Evolutionary conservation across 2,888 invertebrate genomes (phyloP).

Genomic region (Vesta saturnalis): DNA sequence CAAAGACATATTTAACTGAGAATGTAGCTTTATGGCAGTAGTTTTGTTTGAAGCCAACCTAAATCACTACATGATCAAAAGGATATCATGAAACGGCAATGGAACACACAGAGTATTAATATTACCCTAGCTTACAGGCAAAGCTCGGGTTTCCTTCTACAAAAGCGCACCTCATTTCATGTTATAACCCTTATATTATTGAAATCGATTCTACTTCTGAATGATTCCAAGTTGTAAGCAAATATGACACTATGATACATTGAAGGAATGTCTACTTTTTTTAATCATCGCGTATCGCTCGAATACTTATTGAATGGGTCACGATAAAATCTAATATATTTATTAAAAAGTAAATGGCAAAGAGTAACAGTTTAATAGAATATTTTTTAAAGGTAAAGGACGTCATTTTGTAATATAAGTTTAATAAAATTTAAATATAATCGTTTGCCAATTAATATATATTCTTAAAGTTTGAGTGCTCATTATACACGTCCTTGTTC

Average conservation of each 20-base stretch:
- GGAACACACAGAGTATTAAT: conserved; percentile 31
- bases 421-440: neutral
- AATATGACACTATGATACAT: conserved; percentile 11
- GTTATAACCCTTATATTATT: conserved; percentile 21
- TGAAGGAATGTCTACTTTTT: neutral
- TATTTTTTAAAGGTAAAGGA: conserved; percentile 22
- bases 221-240: conserved; percentile 9
- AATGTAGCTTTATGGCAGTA: conserved; percentile 26
- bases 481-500: no score
- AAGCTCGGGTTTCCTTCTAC: conserved; percentile 17
- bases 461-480: no score
- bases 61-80: conserved; percentile 37
- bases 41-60: conserved; percentile 36
- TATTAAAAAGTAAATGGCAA: conserved; percentile 19
- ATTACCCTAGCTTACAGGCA: conserved; percentile 23
- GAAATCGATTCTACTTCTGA: conserved; percentile 17
- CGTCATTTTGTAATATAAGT: neutral
- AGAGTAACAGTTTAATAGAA: conserved; percentile 21
- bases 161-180: conserved; percentile 26
- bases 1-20: conserved; percentile 36
- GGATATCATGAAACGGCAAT: conserved; percentile 32
- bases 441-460: neutral
- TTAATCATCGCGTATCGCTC: neutral
- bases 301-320: no score
- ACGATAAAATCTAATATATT: neutral